Evolutionary conservation across 2,113 vertebrate species (phyloP).

Genomic region (Hyperopisus bebe): DNA sequence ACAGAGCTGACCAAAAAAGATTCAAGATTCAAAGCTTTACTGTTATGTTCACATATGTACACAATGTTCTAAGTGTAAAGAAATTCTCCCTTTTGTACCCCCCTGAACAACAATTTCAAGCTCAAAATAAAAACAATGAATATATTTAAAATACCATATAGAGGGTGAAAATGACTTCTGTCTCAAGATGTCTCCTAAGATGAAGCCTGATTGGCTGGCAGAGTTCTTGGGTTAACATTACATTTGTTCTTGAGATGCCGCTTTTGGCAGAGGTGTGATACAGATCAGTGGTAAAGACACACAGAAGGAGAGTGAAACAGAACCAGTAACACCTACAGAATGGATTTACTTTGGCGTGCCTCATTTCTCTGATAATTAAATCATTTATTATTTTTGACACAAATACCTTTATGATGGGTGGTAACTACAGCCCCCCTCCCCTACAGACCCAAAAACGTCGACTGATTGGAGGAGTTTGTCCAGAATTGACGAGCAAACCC

Average conservation of each 20-base stretch:
- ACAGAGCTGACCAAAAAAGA: neutral
- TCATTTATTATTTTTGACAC: neutral
- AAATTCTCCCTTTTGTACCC: neutral
- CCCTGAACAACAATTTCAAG: neutral
- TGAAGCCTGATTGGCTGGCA: neutral
- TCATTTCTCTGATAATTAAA: neutral
- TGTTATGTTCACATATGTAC: neutral
- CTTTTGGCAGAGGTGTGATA: neutral
- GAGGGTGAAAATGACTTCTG: neutral
- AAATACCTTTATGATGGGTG: neutral
- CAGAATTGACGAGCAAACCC: neutral
- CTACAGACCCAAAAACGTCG: neutral
- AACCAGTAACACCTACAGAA: neutral
- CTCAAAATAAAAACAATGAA: neutral
- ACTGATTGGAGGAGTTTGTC: neutral
- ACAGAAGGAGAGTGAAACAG: neutral
- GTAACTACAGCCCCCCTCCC: neutral
- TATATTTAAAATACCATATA: neutral
- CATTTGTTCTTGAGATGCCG: neutral
- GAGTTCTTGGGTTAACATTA: neutral
- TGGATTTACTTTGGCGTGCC: neutral
- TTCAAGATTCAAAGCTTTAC: neutral
- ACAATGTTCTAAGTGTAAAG: neutral
- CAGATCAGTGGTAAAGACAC: neutral
- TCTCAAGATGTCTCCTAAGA: neutral